Evolutionary conservation across 2,113 vertebrate genomes (phyloP).

Genomic region (Prietella phreatophila): DNA sequence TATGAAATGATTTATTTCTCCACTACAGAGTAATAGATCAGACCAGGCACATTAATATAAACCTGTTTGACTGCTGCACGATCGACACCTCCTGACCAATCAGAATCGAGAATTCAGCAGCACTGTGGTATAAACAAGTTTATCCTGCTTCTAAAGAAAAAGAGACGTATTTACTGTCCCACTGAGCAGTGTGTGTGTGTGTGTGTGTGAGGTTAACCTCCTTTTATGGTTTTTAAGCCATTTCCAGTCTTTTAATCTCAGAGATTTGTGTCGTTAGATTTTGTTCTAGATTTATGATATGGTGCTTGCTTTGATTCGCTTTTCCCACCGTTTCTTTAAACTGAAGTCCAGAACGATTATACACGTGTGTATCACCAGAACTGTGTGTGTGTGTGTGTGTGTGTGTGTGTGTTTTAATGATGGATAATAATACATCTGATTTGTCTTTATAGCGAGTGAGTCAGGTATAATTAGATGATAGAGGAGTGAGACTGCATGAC

Average conservation of each 20-base stretch:
- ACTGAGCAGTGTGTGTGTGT: neutral
- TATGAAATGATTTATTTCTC: neutral
- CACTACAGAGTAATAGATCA: neutral
- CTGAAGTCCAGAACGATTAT: neutral
- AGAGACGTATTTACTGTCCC: neutral
- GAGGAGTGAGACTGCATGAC: neutral
- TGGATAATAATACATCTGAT: neutral
- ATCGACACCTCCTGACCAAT: neutral
- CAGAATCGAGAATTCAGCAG: neutral
- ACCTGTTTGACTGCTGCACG: neutral
- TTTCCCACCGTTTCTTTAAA: neutral
- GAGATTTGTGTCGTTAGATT: neutral
- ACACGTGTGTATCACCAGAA: neutral
- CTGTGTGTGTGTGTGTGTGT: neutral
- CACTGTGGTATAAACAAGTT: neutral
- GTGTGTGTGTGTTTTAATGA: slow-evolving; percentile 1
- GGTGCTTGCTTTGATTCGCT: neutral
- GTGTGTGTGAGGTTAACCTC: neutral
- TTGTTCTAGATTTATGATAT: neutral
- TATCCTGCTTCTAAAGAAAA: neutral
- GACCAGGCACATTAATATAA: neutral
- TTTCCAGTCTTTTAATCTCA: neutral
- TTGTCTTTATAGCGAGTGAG: neutral
- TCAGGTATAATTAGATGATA: slow-evolving; percentile 19
- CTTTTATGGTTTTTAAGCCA: neutral